Percentiles rank a stretch among this genome's conserved stretches.
Evolutionary conservation across 2,797 vertebrate species (phyloP).

Genomic region (Euthynnus affinis): DNA sequence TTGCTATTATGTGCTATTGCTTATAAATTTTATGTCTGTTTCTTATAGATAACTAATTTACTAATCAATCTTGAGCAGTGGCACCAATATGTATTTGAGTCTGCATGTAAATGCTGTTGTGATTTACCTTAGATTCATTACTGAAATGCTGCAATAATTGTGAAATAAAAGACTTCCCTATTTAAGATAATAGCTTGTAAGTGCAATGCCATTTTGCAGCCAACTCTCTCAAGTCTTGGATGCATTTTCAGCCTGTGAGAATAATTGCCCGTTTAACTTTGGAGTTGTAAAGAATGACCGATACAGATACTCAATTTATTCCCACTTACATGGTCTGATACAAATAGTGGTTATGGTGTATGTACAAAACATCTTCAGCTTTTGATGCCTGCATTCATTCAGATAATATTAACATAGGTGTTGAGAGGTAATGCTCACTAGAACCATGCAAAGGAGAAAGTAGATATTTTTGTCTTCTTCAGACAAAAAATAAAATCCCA

Average conservation of each 20-base stretch:
- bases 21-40: neutral
- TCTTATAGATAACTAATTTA: neutral
- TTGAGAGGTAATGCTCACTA: neutral
- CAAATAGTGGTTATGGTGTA: neutral
- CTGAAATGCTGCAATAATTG: neutral
- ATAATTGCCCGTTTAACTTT: neutral
- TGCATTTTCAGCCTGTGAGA: neutral
- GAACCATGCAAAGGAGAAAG: neutral
- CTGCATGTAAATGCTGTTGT: neutral
- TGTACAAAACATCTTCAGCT: neutral
- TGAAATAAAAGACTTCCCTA: neutral
- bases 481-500: slow-evolving; percentile 16
- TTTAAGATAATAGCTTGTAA: neutral
- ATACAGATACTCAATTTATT: neutral
- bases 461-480: neutral
- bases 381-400: neutral
- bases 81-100: neutral
- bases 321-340: neutral
- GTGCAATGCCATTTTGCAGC: neutral
- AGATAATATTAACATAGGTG: neutral
- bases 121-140: neutral
- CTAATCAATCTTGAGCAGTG: neutral
- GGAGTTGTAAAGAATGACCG: slow-evolving; percentile 4
- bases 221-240: neutral
- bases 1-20: neutral